Base-by-base conservation (phyloP, 2,888 invertebrate genomes). In the Nymphalis polychloros region DNA sequence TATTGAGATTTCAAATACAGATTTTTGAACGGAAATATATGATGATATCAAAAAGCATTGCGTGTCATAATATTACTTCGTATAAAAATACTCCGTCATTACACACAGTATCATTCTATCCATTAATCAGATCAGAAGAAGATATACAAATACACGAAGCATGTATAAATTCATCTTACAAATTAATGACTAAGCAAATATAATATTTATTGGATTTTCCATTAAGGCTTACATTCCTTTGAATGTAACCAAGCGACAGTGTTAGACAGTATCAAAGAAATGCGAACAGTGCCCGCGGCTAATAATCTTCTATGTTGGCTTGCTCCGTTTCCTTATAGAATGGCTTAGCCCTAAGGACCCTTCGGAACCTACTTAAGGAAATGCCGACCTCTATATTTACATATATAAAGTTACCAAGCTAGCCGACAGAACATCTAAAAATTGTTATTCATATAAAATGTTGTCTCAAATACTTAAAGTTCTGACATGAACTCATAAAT, bases 231-330 rank as follows among this genome's bases (percentile, higher is more conserved):
- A 57, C n/a, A 57, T 61, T 61, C 64, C 55, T 55, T 64, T 55
- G 55, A 64, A 69, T 35, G 61, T 35, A 27, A 57, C 61, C 49
- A 62, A 67, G 64, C 60, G 47, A 48, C 59, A 23, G 61, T 59
- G 55, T 64, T 59, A 35, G 64, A 41, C 57, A 50, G 60, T 65
- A 64, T 78, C 77, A 78, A 78, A 79, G 77, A 71, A 74, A 76
- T 69, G 74, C 76, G 74, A 75, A 75, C 74, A 76, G 69, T 65
- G 77, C 80, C 77, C 71, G 71, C 57, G 78, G 81, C 78, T 73
- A 73, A 77, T 78, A 78, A 80, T 81, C 81, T 81, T 64, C 73
- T 65, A 66, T 79, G 81, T 81, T 80, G 76, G 77, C 73, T 76
- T 75, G 74, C 76, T 77, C 79, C 73, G 71, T 75, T 78, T 77